Base-by-base conservation (phyloP, 2,888 invertebrate genomes). In the Spilosoma lubricipeda region DNA sequence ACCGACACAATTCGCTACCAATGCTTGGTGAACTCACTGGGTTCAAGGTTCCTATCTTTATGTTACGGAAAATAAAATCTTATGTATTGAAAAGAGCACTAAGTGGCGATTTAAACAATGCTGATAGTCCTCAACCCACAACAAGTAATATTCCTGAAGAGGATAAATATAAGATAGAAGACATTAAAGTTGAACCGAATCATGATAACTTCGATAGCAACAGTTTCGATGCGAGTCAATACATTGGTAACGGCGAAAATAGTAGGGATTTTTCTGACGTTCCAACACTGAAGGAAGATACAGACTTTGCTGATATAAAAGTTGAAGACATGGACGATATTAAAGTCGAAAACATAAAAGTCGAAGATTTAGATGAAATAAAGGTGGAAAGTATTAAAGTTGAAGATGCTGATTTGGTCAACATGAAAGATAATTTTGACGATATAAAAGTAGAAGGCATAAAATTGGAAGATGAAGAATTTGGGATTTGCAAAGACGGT, bases 21-120 rank as follows among this genome's bases (percentile, higher is more conserved):
- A 96, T 97, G 90, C 91, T 97, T 30, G 96, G 97, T 68, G 97
- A 98, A 87, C 90, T 98, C 77, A 96, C 97, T 76, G 98, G 98
- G 0, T 98, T 98, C 88, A 97, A 97, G 89, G 97, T 97, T 1
- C 98, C 98, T 18, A 96, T 96, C 36, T 97, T 97, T 91, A 97
- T 98, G 96, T 87, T 97, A 56, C 96, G 96, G 77, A 98, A 98
- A 93, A 97, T 98, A 89, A 97, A 97, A 83, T 92, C 95, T 0
- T 97, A 97, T 87, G 97, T 98, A 86, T 79, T 92, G 48, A 95
- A 93, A 80, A 88, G 91, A 77, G 88, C 91, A 2, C 81, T 93
- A 0, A 93, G 89, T 67, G 93, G 92, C 0, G 94, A 95, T 30
- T 80, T 91, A 7, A 88, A 88, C 27, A 93, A 91, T 75, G 90